Evolutionary conservation across 2,113 vertebrate genomes (phyloP).

Genomic region (Callospermophilus lateralis): DNA sequence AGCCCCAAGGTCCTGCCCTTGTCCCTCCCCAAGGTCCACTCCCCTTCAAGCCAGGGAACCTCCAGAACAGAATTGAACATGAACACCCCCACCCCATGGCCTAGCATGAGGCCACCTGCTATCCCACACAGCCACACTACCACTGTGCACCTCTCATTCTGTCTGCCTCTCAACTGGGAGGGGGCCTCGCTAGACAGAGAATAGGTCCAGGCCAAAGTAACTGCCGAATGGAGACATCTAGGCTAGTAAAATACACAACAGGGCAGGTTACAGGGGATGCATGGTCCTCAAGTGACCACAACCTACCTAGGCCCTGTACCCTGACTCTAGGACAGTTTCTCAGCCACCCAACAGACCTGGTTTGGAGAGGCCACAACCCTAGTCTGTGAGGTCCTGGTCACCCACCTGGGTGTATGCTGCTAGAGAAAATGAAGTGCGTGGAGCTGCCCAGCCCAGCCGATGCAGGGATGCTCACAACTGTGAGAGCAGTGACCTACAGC

Average conservation of each 20-base stretch:
- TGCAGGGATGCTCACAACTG: too few species aligned
- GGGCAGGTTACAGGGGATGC: neutral
- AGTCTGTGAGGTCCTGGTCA: neutral
- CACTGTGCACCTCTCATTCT: neutral
- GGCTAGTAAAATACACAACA: neutral
- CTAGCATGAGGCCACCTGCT: neutral
- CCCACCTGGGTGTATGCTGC: neutral
- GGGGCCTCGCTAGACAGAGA: too few species aligned
- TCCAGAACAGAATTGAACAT: neutral
- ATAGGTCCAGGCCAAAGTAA: neutral
- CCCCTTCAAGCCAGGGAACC: neutral
- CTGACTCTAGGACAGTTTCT: neutral
- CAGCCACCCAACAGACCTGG: too few species aligned
- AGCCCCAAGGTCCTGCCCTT: neutral
- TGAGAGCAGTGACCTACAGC: too few species aligned
- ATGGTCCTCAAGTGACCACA: neutral
- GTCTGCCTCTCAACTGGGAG: neutral
- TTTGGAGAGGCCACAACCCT: neutral
- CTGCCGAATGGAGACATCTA: too few species aligned
- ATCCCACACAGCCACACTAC: accelerated
- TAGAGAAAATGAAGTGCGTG: neutral
- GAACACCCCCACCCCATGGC: too few species aligned
- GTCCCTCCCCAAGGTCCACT: neutral
- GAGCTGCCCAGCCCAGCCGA: neutral
- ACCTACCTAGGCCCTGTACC: neutral